These are phyloP conservation scores for Antheraea assamensis DNA, from an alignment of 2,888 invertebrate genomes.

Conservation along the genomic window DNA sequence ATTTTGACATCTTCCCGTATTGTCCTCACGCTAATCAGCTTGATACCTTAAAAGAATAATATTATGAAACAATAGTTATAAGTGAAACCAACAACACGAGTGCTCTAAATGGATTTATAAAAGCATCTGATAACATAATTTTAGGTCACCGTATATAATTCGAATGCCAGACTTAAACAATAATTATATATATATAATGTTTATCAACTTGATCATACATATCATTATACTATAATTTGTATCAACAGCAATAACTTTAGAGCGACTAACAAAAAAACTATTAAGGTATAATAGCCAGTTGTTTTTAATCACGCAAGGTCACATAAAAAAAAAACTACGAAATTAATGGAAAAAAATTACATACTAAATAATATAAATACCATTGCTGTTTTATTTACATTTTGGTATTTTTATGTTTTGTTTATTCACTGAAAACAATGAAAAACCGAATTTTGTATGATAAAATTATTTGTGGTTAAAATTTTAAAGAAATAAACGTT, in stretches of 20 bases:
- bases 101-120: slow-evolving; percentile 15
- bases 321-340: no score
- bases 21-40: slow-evolving; percentile 25
- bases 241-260: background rate
- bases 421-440: background rate
- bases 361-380: no score
- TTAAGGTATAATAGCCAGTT: no score
- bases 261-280: background rate
- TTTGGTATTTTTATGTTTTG: background rate
- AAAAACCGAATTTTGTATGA: background rate
- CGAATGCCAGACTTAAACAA: background rate
- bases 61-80: slow-evolving; percentile 15
- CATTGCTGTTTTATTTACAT: background rate
- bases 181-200: no score
- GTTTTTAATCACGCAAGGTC: no score
- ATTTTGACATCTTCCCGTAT: slow-evolving; percentile 31
- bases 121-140: slow-evolving; percentile 7
- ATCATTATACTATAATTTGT: background rate
- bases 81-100: slow-evolving; percentile 25
- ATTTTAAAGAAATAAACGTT: background rate
- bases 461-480: background rate
- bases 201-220: background rate
- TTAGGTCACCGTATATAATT: background rate
- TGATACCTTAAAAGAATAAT: slow-evolving; percentile 30
- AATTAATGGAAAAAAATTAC: no score